These are phyloP conservation scores for Deroptyus accipitrinus DNA, from an alignment of 2,113 vertebrate genomes.

Conservation along the genomic window DNA sequence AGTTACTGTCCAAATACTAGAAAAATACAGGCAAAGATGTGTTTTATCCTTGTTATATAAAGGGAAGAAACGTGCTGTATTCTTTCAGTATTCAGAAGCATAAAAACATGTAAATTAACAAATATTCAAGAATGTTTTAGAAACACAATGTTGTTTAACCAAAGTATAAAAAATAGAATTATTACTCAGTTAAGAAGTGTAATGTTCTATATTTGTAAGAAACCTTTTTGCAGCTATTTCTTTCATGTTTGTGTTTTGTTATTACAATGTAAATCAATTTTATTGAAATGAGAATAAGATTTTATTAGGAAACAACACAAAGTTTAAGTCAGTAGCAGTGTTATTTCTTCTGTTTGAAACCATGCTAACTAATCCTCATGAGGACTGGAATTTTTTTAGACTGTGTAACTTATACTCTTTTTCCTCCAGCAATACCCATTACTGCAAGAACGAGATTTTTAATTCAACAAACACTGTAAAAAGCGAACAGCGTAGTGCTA, in stretches of 20 bases:
- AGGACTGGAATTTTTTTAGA: not conserved
- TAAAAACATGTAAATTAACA: not conserved
- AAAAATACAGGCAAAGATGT: not conserved
- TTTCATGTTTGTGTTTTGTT: not conserved
- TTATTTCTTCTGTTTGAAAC: not conserved
- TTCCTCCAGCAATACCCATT: constrained; percentile 19
- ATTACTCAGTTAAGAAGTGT: not conserved
- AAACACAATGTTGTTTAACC: not conserved
- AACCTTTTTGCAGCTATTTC: not conserved
- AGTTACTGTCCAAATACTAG: not conserved
- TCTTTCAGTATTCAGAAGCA: not conserved
- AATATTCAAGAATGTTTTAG: not conserved
- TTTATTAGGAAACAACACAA: not conserved
- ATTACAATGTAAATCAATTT: not conserved
- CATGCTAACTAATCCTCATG: constrained; percentile 9
- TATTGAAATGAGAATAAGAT: not conserved
- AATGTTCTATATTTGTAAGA: not conserved
- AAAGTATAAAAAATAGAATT: not conserved
- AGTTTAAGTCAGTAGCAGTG: not conserved
- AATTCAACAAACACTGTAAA: constrained; percentile 28
- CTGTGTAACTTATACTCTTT: not conserved
- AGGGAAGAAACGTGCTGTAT: not conserved
- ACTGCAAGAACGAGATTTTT: constrained; percentile 14
- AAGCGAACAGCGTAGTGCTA: not conserved
- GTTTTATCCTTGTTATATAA: not conserved